Percentiles rank a stretch among this genome's conserved stretches.
These are phyloP conservation scores for Callimorpha dominula DNA, from an alignment of 2,888 invertebrate genomes.

Conservation along the genomic window DNA sequence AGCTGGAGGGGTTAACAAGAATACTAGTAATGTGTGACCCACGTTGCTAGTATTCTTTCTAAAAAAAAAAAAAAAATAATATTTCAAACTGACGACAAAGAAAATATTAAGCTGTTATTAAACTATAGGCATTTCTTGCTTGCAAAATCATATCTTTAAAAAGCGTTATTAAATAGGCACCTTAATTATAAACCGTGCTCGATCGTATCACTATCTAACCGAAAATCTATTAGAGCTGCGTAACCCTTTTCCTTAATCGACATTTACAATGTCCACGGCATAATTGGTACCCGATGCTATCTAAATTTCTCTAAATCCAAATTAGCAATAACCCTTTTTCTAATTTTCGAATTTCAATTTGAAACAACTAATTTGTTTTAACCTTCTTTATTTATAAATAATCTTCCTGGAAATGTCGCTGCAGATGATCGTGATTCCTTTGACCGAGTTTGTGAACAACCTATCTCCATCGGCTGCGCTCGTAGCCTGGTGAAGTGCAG, in stretches of 20 bases:
- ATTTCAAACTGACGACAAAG: not conserved
- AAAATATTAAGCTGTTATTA: not conserved
- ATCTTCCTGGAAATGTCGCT: too few species aligned
- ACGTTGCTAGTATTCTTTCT: too few species aligned
- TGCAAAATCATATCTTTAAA: not conserved
- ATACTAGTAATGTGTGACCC: too few species aligned
- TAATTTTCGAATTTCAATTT: not conserved
- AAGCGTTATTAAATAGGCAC: not conserved
- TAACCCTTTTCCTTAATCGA: slow-evolving; percentile 13
- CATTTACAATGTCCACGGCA: slow-evolving; percentile 10
- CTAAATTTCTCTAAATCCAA: not conserved
- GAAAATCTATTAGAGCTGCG: slow-evolving; percentile 12
- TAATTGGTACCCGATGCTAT: slow-evolving; percentile 15
- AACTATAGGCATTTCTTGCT: not conserved
- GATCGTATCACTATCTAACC: slow-evolving; percentile 15
- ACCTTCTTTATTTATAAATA: not conserved
- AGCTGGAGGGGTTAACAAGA: too few species aligned
- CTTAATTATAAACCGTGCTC: slow-evolving; percentile 23
- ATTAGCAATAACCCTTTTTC: slow-evolving; percentile 3
- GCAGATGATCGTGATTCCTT: too few species aligned
- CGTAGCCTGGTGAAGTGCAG: too few species aligned
- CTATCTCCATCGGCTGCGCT: too few species aligned
- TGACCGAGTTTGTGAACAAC: too few species aligned
- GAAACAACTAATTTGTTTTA: not conserved
- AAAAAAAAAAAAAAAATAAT: too few species aligned